These are phyloP conservation scores for Cherax destructor DNA, from an alignment of 1,140 invertebrate species.

Conservation along the genomic window DNA sequence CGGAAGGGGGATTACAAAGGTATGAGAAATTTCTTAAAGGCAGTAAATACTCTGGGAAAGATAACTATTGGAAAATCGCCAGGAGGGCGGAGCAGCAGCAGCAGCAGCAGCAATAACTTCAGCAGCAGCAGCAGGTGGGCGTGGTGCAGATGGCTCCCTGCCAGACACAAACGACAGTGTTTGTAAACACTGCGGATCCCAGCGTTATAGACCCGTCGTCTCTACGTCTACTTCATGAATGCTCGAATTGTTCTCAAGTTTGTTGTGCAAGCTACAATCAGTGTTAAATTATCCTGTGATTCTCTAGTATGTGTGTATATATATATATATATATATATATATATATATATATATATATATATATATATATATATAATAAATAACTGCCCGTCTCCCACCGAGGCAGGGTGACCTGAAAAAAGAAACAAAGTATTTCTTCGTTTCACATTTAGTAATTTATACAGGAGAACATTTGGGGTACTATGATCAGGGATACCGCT, in stretches of 20 bases:
- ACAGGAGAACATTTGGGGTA: background rate
- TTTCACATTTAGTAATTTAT: too few relatives aligned
- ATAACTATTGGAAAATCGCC: background rate
- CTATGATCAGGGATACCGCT: background rate
- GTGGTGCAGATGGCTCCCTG: background rate
- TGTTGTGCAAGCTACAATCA: background rate
- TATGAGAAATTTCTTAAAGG: too few relatives aligned
- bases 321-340: background rate
- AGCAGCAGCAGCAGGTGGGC: background rate
- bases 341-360: slow-evolving; percentile 12
- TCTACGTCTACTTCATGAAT: background rate
- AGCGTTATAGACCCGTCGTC: background rate
- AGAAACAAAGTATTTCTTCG: too few relatives aligned
- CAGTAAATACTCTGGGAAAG: too few relatives aligned
- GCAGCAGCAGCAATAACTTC: background rate
- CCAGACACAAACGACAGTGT: background rate
- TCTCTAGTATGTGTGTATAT: too few relatives aligned
- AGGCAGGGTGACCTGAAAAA: background rate
- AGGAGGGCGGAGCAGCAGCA: background rate
- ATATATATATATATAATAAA: slow-evolving; percentile 12
- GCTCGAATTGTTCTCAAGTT: background rate
- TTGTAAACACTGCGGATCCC: background rate
- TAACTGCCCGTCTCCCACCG: too few relatives aligned
- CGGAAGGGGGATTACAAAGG: too few relatives aligned
- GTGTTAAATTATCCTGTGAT: background rate